Evolutionary conservation across 2,113 vertebrate species (phyloP).

Genomic region (Mellivora capensis): DNA sequence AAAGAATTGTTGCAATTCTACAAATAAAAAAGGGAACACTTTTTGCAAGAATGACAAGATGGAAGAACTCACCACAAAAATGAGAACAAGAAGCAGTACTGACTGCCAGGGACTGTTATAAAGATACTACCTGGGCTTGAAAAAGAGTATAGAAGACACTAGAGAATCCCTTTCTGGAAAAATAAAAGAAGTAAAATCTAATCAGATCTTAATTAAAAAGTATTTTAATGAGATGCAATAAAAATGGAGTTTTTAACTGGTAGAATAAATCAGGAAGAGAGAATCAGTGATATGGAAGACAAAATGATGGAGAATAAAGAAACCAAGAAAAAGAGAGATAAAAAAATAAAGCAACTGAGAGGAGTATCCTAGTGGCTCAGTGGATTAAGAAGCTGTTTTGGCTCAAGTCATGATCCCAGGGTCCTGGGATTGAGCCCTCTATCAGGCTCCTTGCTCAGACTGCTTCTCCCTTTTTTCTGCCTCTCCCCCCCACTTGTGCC

Average conservation of each 20-base stretch:
- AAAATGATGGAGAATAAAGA: not conserved
- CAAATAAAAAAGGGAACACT: not conserved
- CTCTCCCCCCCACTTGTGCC: too few relatives aligned
- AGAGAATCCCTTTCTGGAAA: not conserved
- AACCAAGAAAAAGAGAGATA: not conserved
- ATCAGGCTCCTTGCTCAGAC: too few relatives aligned
- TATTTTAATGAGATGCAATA: not conserved
- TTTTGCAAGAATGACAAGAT: not conserved
- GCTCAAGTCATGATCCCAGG: too few relatives aligned
- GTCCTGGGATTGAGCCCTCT: too few relatives aligned
- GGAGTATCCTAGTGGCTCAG: too few relatives aligned
- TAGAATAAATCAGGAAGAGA: not conserved
- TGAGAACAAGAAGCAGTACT: not conserved
- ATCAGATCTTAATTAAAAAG: not conserved
- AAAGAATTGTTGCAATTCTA: not conserved
- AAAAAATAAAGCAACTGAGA: too few relatives aligned
- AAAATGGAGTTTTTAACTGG: not conserved
- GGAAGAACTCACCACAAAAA: not conserved
- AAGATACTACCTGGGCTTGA: not conserved
- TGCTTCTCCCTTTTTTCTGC: too few relatives aligned
- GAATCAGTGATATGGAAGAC: not conserved
- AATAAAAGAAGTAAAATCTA: not conserved
- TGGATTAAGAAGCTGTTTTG: too few relatives aligned
- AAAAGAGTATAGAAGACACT: not conserved
- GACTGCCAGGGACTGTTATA: not conserved